phyloP scores from a whole-genome alignment of 2,113 vertebrate species.

The Camelus bactrianus region DNA sequence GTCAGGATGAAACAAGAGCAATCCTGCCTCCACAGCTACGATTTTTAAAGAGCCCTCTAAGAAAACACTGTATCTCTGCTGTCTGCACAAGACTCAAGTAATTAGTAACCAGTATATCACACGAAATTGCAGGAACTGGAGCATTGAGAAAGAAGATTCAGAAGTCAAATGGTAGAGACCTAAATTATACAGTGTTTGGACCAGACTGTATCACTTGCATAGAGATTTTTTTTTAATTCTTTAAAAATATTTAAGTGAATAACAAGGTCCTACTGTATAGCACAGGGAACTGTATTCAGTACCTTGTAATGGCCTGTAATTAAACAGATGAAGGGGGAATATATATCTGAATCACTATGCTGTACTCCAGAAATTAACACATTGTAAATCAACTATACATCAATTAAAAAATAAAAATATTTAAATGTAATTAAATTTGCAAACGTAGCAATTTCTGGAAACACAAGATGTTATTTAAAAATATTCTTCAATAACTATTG shows the following conservation, averaged over 20 bases:
- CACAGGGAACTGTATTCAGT: too few species aligned
- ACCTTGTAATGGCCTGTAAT: too few species aligned
- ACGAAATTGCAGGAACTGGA: neutral
- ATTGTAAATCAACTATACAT: too few species aligned
- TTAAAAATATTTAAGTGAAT: neutral
- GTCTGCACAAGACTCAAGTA: neutral
- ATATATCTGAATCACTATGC: too few species aligned
- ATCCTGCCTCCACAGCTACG: slow-evolving; percentile 8
- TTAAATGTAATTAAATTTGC: slow-evolving; percentile 74
- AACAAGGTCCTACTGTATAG: too few species aligned
- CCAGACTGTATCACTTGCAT: neutral
- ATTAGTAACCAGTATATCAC: slow-evolving; percentile 20
- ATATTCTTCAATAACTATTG: slow-evolving; percentile 72
- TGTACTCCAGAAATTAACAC: too few species aligned
- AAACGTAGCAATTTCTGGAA: slow-evolving; percentile 81
- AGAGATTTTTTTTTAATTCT: neutral
- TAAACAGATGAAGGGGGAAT: too few species aligned
- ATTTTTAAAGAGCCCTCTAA: slow-evolving; percentile 49
- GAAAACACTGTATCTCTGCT: slow-evolving; percentile 32
- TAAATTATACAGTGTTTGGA: neutral
- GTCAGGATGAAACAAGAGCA: slow-evolving; percentile 62
- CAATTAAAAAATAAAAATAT: neutral
- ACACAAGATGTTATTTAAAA: slow-evolving; percentile 77
- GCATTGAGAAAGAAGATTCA: slow-evolving; percentile 28
- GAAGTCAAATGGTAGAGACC: neutral